phyloP scores from a whole-genome alignment of 1,140 invertebrate species.

The Panagrolaimus sp. region DNA sequence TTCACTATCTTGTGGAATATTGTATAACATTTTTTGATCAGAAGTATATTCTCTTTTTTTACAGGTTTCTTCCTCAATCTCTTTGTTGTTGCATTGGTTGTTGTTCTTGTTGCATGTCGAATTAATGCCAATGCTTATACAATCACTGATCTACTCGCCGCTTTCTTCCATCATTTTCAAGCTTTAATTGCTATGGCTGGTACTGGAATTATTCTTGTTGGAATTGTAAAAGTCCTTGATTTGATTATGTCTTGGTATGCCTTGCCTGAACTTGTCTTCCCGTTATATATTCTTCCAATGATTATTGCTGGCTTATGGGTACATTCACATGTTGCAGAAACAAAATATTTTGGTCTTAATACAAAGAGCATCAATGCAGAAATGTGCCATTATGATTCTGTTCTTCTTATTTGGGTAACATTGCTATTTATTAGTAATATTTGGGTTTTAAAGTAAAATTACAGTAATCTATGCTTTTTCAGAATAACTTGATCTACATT shows the following conservation, averaged over 20 bases:
- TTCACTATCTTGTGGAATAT: too few relatives aligned
- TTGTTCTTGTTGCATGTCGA: constrained; percentile 30
- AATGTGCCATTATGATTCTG: constrained; percentile 51
- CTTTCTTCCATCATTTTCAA: constrained; percentile 57
- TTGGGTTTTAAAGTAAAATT: too few relatives aligned
- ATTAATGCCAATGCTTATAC: constrained; percentile 37
- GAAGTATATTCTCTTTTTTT: neutral
- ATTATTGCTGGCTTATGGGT: constrained; percentile 41
- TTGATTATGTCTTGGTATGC: constrained; percentile 54
- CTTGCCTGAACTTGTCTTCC: constrained; percentile 54
- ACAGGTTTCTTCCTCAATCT: constrained; percentile 42
- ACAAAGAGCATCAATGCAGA: constrained; percentile 41
- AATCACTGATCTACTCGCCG: constrained; percentile 29
- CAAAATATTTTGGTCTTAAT: neutral
- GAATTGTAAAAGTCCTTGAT: constrained; percentile 33
- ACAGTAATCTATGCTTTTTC: constrained; percentile 8
- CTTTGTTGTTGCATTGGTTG: constrained; percentile 25
- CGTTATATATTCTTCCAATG: constrained; percentile 53
- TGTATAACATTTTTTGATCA: too few relatives aligned
- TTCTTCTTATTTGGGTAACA: constrained; percentile 44
- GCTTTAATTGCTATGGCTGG: constrained; percentile 42
- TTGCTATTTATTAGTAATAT: constrained; percentile 40
- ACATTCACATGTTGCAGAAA: constrained; percentile 36
- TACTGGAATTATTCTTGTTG: constrained; percentile 52
- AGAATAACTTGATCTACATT: constrained; percentile 57